These are phyloP conservation scores for Delia radicum DNA, from an alignment of 1,140 invertebrate genomes.

Conservation along the genomic window DNA sequence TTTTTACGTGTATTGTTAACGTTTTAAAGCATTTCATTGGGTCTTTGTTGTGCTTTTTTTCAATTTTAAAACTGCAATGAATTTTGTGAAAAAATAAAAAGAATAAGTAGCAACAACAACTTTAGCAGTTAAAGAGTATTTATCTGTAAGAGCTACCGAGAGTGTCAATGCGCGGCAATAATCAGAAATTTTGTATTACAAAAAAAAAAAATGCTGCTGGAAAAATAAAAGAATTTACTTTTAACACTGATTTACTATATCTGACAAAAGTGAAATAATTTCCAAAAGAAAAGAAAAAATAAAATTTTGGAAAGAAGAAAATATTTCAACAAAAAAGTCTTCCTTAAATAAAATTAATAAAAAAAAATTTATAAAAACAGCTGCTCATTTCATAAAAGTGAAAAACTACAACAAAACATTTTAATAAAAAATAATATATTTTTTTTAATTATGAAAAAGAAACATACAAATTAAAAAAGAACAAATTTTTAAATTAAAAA, in stretches of 20 bases:
- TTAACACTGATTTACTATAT: not conserved
- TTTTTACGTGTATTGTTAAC: constrained; percentile 1
- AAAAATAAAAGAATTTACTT: constrained; percentile 33
- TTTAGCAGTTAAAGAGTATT: constrained; percentile 22
- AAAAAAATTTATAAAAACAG: constrained; percentile 5
- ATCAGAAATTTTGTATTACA: constrained; percentile 31
- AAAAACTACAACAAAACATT: not conserved
- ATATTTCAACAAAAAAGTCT: not conserved
- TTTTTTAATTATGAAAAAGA: not conserved
- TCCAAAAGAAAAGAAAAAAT: constrained; percentile 11
- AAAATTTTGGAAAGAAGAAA: not conserved
- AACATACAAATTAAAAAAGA: too few relatives aligned
- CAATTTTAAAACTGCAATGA: not conserved
- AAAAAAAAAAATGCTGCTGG: constrained; percentile 40
- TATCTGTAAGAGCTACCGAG: constrained; percentile 22
- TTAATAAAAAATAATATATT: not conserved
- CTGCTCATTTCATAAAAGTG: not conserved
- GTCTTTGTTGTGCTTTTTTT: not conserved
- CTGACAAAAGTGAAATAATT: constrained; percentile 40
- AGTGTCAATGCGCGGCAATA: constrained; percentile 21
- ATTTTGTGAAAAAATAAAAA: constrained; percentile 23
- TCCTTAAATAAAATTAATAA: not conserved
- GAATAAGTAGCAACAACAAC: constrained; percentile 24
- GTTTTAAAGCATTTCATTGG: constrained; percentile 4
- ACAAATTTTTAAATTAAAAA: not conserved